Conservation (phyloP, 2,113 vertebrate genomes). For the Ictidomys tridecemlineatus region DNA sequence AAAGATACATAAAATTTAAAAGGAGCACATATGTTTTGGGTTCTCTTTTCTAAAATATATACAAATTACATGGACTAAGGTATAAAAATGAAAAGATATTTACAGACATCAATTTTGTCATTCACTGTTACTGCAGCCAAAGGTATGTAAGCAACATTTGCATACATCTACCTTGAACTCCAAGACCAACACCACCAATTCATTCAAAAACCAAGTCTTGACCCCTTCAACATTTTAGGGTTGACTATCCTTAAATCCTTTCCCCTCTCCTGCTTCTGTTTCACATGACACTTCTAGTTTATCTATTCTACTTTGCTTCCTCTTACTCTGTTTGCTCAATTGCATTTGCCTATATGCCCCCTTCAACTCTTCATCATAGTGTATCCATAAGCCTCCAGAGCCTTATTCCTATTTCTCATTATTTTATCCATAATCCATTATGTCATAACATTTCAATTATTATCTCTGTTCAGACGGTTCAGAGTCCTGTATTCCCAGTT, state of each 20-base stretch:
- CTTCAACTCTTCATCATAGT: neutral
- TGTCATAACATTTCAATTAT: neutral
- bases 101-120: neutral
- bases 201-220: neutral
- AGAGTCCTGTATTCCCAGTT: neutral
- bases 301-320: neutral
- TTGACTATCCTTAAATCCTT: neutral
- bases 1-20: constrained; percentile 61
- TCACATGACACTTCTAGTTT: neutral
- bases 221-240: neutral
- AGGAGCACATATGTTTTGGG: constrained; percentile 38
- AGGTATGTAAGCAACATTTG: neutral
- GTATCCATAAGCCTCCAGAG: neutral
- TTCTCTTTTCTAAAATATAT: constrained; percentile 12
- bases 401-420: neutral
- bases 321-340: neutral
- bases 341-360: neutral
- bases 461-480: neutral
- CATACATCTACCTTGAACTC: neutral
- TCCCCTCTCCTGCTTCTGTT: neutral
- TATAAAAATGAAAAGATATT: constrained; percentile 17
- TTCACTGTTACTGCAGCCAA: neutral
- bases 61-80: neutral
- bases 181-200: neutral
- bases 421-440: neutral